Evolutionary conservation across 2,797 vertebrate genomes (phyloP).

Genomic region (Iguana delicatissima): DNA sequence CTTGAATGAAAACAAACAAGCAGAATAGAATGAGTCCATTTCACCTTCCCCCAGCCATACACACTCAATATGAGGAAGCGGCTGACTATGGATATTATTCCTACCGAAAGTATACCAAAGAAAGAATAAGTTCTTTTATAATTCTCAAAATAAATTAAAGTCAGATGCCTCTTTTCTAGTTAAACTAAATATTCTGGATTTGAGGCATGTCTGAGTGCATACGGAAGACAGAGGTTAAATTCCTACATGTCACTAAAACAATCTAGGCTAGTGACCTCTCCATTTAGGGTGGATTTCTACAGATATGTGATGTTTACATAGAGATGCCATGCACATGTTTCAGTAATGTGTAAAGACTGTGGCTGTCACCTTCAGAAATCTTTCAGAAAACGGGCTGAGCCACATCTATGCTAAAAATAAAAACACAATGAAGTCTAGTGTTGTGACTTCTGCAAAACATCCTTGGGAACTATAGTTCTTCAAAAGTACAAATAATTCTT

Average conservation of each 20-base stretch:
- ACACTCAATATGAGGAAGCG: background rate
- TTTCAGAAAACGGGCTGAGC: background rate
- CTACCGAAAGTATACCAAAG: background rate
- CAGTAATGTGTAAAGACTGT: background rate
- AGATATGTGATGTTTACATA: background rate
- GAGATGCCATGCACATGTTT: background rate
- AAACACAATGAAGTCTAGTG: background rate
- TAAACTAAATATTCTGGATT: conserved; percentile 24
- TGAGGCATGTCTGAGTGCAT: background rate
- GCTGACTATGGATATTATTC: background rate
- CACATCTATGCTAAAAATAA: background rate
- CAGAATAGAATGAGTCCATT: background rate
- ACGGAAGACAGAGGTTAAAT: background rate
- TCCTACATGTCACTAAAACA: background rate
- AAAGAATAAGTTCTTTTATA: background rate
- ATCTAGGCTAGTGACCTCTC: background rate
- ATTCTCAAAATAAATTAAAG: conserved; percentile 24
- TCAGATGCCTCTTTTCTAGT: background rate
- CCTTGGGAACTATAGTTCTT: background rate
- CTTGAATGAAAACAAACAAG: background rate
- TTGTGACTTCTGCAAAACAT: no score
- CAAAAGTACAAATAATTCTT: background rate
- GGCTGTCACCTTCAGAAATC: background rate
- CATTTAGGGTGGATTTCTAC: conserved; percentile 12
- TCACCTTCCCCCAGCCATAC: background rate